Evolutionary conservation across 2,888 invertebrate species (phyloP).

Genomic region (Agapostemon virescens): DNA sequence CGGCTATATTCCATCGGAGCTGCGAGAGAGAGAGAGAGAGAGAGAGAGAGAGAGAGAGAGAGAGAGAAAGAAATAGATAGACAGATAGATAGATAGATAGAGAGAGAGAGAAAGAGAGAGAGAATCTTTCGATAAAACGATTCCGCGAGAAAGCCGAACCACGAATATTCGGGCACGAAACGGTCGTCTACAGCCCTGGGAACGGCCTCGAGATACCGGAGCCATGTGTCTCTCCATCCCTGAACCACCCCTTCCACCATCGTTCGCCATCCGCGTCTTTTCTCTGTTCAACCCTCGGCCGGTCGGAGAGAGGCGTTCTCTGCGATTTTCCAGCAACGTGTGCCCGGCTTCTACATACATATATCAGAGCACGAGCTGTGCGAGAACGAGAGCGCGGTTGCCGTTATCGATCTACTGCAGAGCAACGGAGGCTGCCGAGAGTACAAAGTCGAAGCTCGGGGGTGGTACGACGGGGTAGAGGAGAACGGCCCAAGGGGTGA

Average conservation of each 20-base stretch:
- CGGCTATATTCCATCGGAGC: not conserved
- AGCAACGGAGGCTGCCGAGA: conserved; percentile 68
- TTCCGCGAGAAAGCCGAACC: not conserved
- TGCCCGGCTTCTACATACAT: conserved; percentile 66
- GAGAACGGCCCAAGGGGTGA: conserved; percentile 44
- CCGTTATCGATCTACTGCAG: conserved; percentile 76
- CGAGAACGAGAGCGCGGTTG: conserved; percentile 61
- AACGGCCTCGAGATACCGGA: conserved; percentile 58
- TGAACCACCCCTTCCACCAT: not conserved
- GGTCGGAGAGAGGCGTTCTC: conserved; percentile 48
- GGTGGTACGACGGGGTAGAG: conserved; percentile 55
- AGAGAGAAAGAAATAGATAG: too few species aligned
- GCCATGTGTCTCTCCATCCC: conserved; percentile 37
- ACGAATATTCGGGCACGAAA: conserved; percentile 24
- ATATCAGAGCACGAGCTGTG: conserved; percentile 62
- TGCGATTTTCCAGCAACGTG: conserved; percentile 67
- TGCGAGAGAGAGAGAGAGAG: not conserved
- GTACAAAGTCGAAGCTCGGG: conserved; percentile 58
- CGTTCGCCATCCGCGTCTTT: conserved; percentile 41
- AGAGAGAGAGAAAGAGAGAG: not conserved
- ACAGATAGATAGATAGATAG: too few species aligned
- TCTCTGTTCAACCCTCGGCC: conserved; percentile 61
- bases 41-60: too few species aligned
- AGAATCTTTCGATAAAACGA: not conserved
- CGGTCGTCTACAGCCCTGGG: conserved; percentile 58